phyloP scores from a whole-genome alignment of 2,797 vertebrate species.

The Phalloptychus januarius region DNA sequence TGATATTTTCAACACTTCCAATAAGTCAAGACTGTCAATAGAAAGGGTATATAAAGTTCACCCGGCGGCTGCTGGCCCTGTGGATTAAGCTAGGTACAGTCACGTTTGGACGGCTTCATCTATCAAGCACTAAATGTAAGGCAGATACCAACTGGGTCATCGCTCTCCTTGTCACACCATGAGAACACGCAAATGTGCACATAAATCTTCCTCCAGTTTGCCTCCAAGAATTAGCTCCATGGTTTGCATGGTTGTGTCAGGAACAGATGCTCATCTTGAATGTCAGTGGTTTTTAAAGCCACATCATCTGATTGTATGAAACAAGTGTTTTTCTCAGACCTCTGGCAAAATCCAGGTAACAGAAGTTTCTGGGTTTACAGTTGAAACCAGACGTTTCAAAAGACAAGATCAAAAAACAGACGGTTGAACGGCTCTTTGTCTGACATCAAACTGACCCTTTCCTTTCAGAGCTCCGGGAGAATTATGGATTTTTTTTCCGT shows the following conservation, averaged over 20 bases:
- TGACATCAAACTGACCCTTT: neutral
- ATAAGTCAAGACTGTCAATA: conserved; percentile 68
- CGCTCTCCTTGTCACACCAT: conserved; percentile 76
- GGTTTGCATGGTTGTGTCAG: conserved; percentile 49
- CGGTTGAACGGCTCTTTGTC: neutral
- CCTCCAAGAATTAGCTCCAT: conserved; percentile 64
- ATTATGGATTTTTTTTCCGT: neutral
- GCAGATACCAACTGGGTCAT: conserved; percentile 76
- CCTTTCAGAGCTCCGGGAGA: neutral
- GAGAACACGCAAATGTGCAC: conserved; percentile 52
- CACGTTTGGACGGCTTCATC: conserved; percentile 73
- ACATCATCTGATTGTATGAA: neutral
- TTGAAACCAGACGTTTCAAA: too few species aligned
- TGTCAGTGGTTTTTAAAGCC: neutral
- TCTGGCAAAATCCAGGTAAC: neutral
- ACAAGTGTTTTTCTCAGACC: neutral
- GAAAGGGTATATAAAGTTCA: conserved; percentile 69
- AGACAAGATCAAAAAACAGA: neutral
- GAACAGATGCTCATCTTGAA: neutral
- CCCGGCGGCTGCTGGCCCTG: conserved; percentile 48
- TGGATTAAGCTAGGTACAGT: conserved; percentile 63
- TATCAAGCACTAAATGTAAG: conserved; percentile 79
- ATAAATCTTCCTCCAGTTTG: conserved; percentile 78
- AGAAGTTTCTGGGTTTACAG: neutral
- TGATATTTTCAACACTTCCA: conserved; percentile 51